These are phyloP conservation scores for Heteractis magnifica DNA, from an alignment of 92 coral and sea anemone species.

Conservation along the genomic window DNA sequence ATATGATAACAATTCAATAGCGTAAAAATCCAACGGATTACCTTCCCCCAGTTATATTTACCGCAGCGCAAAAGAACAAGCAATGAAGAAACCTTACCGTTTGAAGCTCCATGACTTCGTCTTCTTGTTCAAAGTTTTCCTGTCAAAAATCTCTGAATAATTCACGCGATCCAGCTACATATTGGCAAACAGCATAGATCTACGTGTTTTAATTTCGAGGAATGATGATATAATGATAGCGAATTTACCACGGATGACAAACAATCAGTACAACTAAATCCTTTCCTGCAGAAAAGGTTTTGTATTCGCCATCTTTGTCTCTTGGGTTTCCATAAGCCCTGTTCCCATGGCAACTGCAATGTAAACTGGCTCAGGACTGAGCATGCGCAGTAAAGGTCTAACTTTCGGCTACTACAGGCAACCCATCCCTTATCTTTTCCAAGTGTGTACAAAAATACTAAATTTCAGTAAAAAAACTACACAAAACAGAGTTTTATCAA, in stretches of 20 bases:
- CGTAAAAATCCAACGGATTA: background rate
- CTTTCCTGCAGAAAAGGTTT: slow-evolving; percentile 9
- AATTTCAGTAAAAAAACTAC: background rate
- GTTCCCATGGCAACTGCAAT: slow-evolving; percentile 38
- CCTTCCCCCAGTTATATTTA: background rate
- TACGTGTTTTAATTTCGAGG: background rate
- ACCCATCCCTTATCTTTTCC: background rate
- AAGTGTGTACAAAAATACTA: background rate
- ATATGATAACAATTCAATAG: background rate
- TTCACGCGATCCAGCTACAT: slow-evolving; percentile 11
- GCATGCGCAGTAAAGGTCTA: slow-evolving; percentile 11
- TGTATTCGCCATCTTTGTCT: slow-evolving; percentile 51
- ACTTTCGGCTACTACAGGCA: background rate
- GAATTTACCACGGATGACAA: slow-evolving; percentile 14
- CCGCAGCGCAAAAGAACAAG: background rate
- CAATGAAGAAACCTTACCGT: slow-evolving; percentile 19
- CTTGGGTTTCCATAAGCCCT: slow-evolving; percentile 49
- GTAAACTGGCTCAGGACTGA: slow-evolving; percentile 12
- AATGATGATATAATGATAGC: background rate
- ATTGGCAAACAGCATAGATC: background rate
- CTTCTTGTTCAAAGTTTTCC: slow-evolving; percentile 16
- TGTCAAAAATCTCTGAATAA: background rate
- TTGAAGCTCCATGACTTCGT: slow-evolving; percentile 31
- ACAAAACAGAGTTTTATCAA: too few relatives aligned
- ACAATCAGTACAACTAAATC: slow-evolving; percentile 20